Conservation (phyloP, 2,113 vertebrate genomes). For the Bambusicola thoracicus region DNA sequence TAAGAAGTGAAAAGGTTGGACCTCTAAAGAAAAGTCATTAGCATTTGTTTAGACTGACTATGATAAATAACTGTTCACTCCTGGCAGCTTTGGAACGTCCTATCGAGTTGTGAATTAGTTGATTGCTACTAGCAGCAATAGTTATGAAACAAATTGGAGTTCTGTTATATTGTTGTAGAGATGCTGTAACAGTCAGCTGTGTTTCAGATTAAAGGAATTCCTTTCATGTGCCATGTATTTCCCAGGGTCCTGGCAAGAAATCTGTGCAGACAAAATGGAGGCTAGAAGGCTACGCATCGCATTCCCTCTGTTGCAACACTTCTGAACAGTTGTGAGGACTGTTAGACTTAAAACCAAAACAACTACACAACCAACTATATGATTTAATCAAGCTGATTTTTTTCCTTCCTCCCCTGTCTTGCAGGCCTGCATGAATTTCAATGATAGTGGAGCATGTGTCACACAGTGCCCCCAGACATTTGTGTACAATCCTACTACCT, state of each 20-base stretch:
- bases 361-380: background rate
- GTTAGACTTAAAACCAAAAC: background rate
- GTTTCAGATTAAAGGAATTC: background rate
- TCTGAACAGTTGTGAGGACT: background rate
- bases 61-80: constrained; percentile 36
- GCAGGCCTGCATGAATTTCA: constrained; percentile 98
- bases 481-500: constrained; percentile 96
- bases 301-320: background rate
- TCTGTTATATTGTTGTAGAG: background rate
- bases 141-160: constrained; percentile 4
- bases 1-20: constrained; percentile 17
- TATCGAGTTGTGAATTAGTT: background rate
- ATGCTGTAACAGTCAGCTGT: background rate
- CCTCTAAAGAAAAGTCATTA: constrained; percentile 38
- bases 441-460: constrained; percentile 95
- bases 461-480: constrained; percentile 97
- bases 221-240: background rate
- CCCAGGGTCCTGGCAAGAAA: background rate
- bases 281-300: background rate
- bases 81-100: background rate
- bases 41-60: constrained; percentile 25
- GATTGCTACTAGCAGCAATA: background rate
- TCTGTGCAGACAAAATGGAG: background rate
- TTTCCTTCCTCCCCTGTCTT: background rate
- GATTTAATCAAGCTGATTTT: background rate